A percentile compares a stretch with the other conserved stretches of the same genome.
phyloP scores from a whole-genome alignment of 2,797 vertebrate species.

The Sylvilagus floridanus region DNA sequence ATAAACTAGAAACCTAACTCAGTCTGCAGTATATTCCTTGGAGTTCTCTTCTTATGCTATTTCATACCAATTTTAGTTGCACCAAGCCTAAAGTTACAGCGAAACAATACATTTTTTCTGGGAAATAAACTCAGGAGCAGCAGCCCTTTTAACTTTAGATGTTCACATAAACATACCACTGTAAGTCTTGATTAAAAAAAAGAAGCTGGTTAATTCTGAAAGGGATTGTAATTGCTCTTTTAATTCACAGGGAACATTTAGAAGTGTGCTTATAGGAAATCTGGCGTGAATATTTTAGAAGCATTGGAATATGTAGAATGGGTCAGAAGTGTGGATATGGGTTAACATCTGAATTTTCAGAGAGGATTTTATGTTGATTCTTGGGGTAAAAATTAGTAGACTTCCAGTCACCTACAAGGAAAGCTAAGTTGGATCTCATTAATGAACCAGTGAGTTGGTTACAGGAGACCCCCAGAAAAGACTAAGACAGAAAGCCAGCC shows the following conservation, averaged over 20 bases:
- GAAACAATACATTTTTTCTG: background rate
- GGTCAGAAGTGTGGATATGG: background rate
- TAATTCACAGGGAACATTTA: background rate
- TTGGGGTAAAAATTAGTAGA: background rate
- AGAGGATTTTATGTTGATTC: background rate
- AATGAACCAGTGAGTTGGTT: background rate
- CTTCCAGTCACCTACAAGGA: background rate
- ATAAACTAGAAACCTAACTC: background rate
- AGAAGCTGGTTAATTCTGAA: background rate
- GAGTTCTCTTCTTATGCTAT: background rate
- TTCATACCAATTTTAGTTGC: background rate
- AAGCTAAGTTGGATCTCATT: background rate
- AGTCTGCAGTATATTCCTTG: background rate
- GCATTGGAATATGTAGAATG: background rate
- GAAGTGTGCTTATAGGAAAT: background rate
- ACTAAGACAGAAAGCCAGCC: background rate
- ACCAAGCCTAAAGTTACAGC: background rate
- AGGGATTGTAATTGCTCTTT: background rate
- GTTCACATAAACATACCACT: background rate
- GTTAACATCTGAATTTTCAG: background rate
- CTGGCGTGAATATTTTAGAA: background rate
- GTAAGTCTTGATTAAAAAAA: background rate
- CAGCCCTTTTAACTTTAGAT: slow-evolving; percentile 1
- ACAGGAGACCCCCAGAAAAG: background rate
- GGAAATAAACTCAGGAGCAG: background rate